A percentile compares a stretch with the other conserved stretches of the same genome.
Evolutionary conservation across 1,140 invertebrate genomes (phyloP).

Genomic region (Parapsyche elsis): DNA sequence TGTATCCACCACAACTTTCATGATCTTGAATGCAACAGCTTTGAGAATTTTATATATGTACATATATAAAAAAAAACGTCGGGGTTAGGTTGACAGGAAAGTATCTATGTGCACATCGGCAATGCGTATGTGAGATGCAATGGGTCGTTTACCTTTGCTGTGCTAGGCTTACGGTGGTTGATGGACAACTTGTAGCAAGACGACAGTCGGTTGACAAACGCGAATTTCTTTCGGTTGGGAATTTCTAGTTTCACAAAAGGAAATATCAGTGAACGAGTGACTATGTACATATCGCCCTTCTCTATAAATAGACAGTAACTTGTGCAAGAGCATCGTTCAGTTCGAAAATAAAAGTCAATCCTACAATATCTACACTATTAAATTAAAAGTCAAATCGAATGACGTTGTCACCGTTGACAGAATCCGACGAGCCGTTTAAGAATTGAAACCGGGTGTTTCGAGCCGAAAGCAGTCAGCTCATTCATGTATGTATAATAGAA

Average conservation of each 20-base stretch:
- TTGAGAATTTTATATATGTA: no score
- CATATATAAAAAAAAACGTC: background rate
- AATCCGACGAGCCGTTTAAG: no score
- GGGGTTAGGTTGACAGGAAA: background rate
- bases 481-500: conserved; percentile 2
- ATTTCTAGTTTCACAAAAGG: conserved; percentile 45
- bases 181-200: conserved; percentile 39
- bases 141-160: conserved; percentile 41
- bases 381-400: no score
- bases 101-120: background rate
- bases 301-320: conserved; percentile 27
- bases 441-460: no score
- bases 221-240: conserved; percentile 37
- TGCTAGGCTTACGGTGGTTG: conserved; percentile 19
- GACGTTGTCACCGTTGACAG: no score
- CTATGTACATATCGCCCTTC: background rate
- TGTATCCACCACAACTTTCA: no score
- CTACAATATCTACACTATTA: no score
- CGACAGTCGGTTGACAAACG: conserved; percentile 20
- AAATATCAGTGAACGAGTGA: conserved; percentile 43
- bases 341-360: background rate
- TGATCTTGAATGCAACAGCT: no score
- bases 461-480: background rate
- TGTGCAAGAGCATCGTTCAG: background rate
- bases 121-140: background rate